Percentiles rank a stretch among this genome's conserved stretches.
phyloP scores from a whole-genome alignment of 2,888 invertebrate genomes.

The Macroteleia sp. region DNA sequence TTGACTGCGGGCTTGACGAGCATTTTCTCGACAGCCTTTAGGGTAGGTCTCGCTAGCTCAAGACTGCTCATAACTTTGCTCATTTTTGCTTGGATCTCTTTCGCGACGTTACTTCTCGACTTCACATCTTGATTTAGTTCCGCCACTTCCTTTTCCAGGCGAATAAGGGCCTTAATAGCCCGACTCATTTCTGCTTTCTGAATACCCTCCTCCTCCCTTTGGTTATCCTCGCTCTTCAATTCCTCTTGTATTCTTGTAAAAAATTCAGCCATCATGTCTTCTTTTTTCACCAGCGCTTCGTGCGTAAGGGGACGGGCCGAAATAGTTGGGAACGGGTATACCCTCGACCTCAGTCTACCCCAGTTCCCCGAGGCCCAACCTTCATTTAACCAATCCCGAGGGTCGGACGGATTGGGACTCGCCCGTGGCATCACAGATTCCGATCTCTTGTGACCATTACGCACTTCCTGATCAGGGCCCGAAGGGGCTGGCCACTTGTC shows the following conservation, averaged over 20 bases:
- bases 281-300: conserved; percentile 33
- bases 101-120: neutral
- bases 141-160: neutral
- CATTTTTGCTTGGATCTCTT: neutral
- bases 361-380: conserved; percentile 38
- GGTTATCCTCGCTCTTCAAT: neutral
- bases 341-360: conserved; percentile 27
- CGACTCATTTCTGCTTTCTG: neutral
- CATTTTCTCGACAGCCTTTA: too few species aligned
- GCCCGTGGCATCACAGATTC: conserved; percentile 18
- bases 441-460: conserved; percentile 14
- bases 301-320: conserved; percentile 27
- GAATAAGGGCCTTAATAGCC: too few species aligned
- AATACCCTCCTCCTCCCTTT: neutral
- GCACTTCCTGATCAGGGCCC: conserved; percentile 30
- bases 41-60: neutral
- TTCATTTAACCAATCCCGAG: conserved; percentile 33
- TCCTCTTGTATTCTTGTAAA: neutral
- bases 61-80: conserved; percentile 1
- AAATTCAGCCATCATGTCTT: neutral
- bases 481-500: conserved; percentile 21
- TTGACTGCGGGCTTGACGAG: too few species aligned
- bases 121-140: neutral
- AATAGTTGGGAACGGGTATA: conserved; percentile 29
- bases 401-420: conserved; percentile 30